Percentiles rank a stretch among this genome's conserved stretches.
Evolutionary conservation across 2,113 vertebrate genomes (phyloP).

Genomic region (Uropsilus gracilis): DNA sequence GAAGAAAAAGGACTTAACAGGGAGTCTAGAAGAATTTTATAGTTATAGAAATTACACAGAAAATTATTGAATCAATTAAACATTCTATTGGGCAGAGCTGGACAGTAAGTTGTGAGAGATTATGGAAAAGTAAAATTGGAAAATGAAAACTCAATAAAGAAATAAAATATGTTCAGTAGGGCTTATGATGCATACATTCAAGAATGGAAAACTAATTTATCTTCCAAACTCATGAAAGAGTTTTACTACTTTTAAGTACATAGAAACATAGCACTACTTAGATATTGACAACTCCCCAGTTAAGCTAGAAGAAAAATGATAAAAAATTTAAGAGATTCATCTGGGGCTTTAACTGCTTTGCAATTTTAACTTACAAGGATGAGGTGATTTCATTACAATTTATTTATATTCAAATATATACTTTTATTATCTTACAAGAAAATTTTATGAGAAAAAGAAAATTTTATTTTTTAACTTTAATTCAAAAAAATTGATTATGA

Average conservation of each 20-base stretch:
- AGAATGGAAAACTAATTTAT: neutral
- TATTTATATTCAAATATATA: too few relatives aligned
- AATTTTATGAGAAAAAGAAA: neutral
- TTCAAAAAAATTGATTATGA: neutral
- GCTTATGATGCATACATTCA: neutral
- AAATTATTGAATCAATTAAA: neutral
- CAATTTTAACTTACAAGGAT: neutral
- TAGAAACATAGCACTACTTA: neutral
- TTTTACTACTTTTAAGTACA: neutral
- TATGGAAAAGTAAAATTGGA: neutral
- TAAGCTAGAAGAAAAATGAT: neutral
- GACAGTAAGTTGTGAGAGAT: neutral
- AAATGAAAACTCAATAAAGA: neutral
- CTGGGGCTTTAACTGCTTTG: neutral
- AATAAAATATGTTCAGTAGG: neutral
- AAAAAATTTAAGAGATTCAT: neutral
- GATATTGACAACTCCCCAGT: neutral
- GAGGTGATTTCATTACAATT: neutral
- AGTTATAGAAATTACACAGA: neutral
- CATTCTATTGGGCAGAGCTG: neutral
- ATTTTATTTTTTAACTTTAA: neutral
- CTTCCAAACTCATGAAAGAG: neutral
- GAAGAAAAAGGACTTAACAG: neutral
- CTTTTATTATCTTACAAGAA: too few relatives aligned
- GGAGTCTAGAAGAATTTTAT: neutral